Conservation (phyloP, 2,797 vertebrate genomes). For the Pristis pectinata region DNA sequence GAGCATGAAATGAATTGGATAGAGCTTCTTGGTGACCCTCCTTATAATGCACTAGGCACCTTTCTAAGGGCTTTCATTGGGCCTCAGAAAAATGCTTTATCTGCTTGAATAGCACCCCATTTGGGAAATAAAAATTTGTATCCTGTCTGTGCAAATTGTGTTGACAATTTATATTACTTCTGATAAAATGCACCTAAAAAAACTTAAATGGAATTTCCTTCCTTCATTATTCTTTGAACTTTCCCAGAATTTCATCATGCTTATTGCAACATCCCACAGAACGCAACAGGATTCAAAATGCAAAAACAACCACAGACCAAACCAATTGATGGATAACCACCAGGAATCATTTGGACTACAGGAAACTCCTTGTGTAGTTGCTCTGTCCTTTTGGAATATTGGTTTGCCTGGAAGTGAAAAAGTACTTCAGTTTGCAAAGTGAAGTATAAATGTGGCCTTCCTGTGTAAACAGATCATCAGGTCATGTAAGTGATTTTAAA, state of each 20-base stretch:
- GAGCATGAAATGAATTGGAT: too few species aligned
- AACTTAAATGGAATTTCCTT: background rate
- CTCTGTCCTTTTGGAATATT: background rate
- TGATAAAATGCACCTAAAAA: background rate
- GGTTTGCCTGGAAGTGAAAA: background rate
- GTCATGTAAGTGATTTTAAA: background rate
- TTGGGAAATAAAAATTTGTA: too few species aligned
- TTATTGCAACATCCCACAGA: background rate
- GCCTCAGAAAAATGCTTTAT: too few species aligned
- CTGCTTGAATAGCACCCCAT: too few species aligned
- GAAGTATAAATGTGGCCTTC: background rate
- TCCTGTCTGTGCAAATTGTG: background rate
- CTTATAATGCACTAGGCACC: too few species aligned
- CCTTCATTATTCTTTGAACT: background rate
- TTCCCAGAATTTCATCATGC: background rate
- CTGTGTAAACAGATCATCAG: conserved; percentile 19
- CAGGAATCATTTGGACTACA: background rate
- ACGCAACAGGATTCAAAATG: too few species aligned
- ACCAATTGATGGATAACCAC: background rate
- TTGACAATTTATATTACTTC: background rate
- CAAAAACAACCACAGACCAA: background rate
- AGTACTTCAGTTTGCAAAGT: background rate
- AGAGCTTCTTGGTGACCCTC: too few species aligned
- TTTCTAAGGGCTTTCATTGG: too few species aligned
- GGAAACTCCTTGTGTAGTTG: background rate